Conservation (phyloP, 2,797 vertebrate genomes). For the Parambassis ranga region DNA sequence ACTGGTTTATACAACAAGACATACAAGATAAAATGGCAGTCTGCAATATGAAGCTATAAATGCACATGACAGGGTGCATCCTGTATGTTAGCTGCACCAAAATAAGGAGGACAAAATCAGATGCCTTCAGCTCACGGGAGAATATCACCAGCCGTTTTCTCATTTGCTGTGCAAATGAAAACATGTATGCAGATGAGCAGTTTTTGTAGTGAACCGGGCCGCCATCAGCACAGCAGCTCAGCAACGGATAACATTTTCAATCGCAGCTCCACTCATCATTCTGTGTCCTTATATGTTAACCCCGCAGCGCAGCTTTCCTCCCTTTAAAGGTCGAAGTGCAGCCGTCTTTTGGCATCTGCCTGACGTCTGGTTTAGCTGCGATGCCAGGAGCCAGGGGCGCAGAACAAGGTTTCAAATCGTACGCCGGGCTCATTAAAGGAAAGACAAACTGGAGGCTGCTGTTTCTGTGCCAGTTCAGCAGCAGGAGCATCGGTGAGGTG, state of each 20-base stretch:
- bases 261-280: not conserved
- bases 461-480: conserved; percentile 57
- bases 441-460: conserved; percentile 36
- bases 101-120: conserved; percentile 26
- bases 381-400: conserved; percentile 50
- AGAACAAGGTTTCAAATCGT: conserved; percentile 52
- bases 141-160: conserved; percentile 17
- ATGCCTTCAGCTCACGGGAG: not conserved
- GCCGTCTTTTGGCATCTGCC: conserved; percentile 12
- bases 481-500: conserved; percentile 29
- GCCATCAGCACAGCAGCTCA: conserved; percentile 42
- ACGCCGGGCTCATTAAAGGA: conserved; percentile 54
- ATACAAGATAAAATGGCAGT: too few relatives aligned
- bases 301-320: not conserved
- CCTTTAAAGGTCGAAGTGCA: conserved; percentile 19
- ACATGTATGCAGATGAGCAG: conserved; percentile 42
- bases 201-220: conserved; percentile 36
- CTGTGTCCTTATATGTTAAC: not conserved
- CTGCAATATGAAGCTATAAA: not conserved
- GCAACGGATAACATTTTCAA: conserved; percentile 32
- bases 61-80: not conserved
- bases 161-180: conserved; percentile 49
- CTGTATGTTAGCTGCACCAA: not conserved
- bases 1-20: too few relatives aligned
- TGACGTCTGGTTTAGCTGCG: conserved; percentile 27